phyloP scores from a whole-genome alignment of 2,113 vertebrate genomes.

The Hydrolagus affinis region DNA sequence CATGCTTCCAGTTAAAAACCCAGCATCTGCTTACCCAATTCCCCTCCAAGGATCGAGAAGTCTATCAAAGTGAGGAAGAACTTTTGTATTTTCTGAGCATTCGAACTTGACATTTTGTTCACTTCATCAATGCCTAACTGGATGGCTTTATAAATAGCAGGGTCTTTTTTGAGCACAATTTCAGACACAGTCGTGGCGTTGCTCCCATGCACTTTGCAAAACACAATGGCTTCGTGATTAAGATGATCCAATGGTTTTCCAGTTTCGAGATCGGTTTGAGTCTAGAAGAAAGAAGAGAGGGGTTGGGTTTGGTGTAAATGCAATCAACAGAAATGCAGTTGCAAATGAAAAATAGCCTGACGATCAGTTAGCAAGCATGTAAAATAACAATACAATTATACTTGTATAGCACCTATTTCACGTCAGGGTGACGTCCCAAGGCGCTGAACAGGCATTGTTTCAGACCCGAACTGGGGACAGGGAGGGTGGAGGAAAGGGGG shows the following conservation, averaged over 20 bases:
- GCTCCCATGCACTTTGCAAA: slow-evolving; percentile 39
- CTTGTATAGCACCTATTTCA: no score
- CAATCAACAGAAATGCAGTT: no score
- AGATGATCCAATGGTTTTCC: slow-evolving; percentile 55
- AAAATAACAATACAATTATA: no score
- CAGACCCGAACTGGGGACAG: no score
- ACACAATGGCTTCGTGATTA: slow-evolving; percentile 44
- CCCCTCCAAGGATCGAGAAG: slow-evolving; percentile 33
- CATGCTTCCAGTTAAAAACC: background rate
- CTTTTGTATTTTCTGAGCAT: slow-evolving; percentile 33
- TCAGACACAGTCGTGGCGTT: background rate
- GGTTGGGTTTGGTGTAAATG: no score
- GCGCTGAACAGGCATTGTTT: no score
- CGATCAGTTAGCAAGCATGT: no score
- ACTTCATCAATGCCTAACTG: slow-evolving; percentile 6
- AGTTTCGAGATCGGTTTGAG: slow-evolving; percentile 45
- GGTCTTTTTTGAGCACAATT: background rate
- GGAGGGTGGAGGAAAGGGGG: no score
- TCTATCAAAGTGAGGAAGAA: slow-evolving; percentile 18
- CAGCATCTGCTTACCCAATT: slow-evolving; percentile 29
- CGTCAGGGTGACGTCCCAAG: no score
- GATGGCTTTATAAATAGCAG: background rate
- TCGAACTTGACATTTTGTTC: slow-evolving; percentile 9
- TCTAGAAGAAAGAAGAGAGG: slow-evolving; percentile 41
- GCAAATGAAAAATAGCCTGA: no score